Evolutionary conservation across 2,113 vertebrate species (phyloP), one percentile per base, ranked within the genome.

Genomic region (Hypocryptadius cinnamomeus): DNA sequence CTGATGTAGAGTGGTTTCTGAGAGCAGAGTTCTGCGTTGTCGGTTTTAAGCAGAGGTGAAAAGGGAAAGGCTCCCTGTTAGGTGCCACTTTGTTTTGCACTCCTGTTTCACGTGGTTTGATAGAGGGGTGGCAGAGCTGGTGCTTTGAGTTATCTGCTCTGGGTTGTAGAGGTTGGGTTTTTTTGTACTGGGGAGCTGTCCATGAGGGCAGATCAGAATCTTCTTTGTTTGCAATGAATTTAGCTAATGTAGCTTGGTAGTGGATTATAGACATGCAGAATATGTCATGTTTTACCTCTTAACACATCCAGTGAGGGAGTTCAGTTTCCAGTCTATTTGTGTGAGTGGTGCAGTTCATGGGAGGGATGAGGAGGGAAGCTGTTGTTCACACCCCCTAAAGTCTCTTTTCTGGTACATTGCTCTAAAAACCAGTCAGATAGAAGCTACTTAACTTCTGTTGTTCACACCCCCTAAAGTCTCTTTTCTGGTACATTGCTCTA

Each of bases 101-200:
- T 72, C 15, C 4, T 3, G 0, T 79, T 95, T 45, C 47, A 9
- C 0, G 0, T 27, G 47, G n/a, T 39, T 73, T 53, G 45, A 6
- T 21, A 27, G 53, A 65, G 35, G 4, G 5, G 19, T 9, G 11
- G 71, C 39, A n/a, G 54, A 66, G 30, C 30, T 63, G 51, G 25
- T 78, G 59, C n/a, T 86, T 59, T 86, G 61, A 42, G 3, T 80
- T 59, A 16, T 7, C 31, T 74, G 17, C 73, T 71, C 20, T 73
- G 66, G 42, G 8, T 45, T 42, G 18, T 35, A 0, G 8, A 1
- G 12, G 1, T 50, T 79, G 54, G 15, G 2, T 0, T 10, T 37
- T 77, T 78, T 71, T 24, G 2, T 44, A 0, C 0, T 16, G 59
- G 7, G 71, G 54, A 88, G 18, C 76, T 65, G 33, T 61, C 50